These are phyloP conservation scores for Turritopsis rubra DNA, from an alignment of 30 jellyfish, hydroid and myxozoan species.

Conservation along the genomic window DNA sequence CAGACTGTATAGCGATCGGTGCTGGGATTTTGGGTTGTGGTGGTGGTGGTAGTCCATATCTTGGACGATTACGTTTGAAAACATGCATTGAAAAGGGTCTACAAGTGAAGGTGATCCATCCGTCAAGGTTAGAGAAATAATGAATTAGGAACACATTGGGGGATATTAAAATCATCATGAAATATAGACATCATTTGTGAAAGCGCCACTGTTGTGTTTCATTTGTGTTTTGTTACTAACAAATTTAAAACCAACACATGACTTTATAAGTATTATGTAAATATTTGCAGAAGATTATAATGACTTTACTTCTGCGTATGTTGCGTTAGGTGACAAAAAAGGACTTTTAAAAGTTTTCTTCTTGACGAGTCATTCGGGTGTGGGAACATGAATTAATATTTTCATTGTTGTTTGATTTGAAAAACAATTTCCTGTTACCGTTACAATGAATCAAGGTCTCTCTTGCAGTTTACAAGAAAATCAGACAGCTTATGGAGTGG, in stretches of 20 bases:
- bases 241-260: too few species aligned
- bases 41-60: constrained; percentile 73
- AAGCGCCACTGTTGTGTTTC: not conserved
- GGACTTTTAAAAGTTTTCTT: too few species aligned
- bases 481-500: constrained; percentile 27
- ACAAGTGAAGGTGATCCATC: constrained; percentile 31
- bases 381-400: too few species aligned
- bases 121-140: constrained; percentile 31
- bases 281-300: too few species aligned
- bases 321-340: too few species aligned
- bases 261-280: too few species aligned
- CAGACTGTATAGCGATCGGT: constrained; percentile 47
- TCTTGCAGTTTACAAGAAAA: constrained; percentile 8
- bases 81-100: constrained; percentile 29
- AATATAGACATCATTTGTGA: not conserved
- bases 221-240: too few species aligned
- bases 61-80: constrained; percentile 35
- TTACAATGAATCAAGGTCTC: too few species aligned
- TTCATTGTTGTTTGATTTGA: too few species aligned
- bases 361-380: too few species aligned
- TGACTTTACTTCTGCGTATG: too few species aligned
- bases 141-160: not conserved
- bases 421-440: too few species aligned
- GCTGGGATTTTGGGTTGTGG: constrained; percentile 75
- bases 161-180: not conserved